Conservation (phyloP, 1,140 invertebrate genomes). For the Bactericera cockerelli region DNA sequence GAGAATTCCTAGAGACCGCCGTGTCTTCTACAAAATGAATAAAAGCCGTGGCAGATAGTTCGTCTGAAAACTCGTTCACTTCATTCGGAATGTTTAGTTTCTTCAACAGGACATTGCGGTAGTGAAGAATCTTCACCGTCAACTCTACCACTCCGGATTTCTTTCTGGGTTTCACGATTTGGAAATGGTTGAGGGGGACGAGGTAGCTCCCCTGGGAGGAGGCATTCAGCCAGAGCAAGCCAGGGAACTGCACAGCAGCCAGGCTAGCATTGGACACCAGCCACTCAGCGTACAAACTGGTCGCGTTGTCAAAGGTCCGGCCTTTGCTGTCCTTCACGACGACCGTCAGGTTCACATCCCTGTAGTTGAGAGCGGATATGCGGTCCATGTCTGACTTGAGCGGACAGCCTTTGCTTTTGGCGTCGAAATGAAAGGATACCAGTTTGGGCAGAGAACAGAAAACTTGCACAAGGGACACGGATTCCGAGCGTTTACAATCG, state of each 20-base stretch:
- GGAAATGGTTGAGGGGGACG: conserved; percentile 34
- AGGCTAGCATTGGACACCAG: conserved; percentile 18
- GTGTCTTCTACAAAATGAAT: conserved; percentile 47
- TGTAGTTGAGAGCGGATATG: conserved; percentile 43
- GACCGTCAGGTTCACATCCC: conserved; percentile 45
- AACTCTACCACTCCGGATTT: conserved; percentile 40
- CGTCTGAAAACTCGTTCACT: conserved; percentile 23
- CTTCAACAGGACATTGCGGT: conserved; percentile 36
- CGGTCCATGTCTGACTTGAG: conserved; percentile 35
- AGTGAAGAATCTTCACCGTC: conserved; percentile 42
- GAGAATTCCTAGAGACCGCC: conserved; percentile 34
- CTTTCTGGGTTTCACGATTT: conserved; percentile 40
- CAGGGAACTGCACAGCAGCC: conserved; percentile 15
- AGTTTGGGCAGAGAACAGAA: conserved; percentile 39
- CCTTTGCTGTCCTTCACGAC: conserved; percentile 52
- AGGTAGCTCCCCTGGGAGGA: conserved; percentile 19
- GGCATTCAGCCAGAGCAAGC: conserved; percentile 18
- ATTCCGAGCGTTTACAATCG: conserved; percentile 31
- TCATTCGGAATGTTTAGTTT: conserved; percentile 12
- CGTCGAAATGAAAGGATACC: conserved; percentile 3
- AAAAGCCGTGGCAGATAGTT: conserved; percentile 34
- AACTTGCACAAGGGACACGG: conserved; percentile 26
- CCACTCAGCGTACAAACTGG: conserved; percentile 57
- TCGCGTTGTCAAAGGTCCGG: conserved; percentile 58
- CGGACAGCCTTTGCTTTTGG: conserved; percentile 34